Evolutionary conservation across 2,888 invertebrate species (phyloP), one percentile per base, ranked within the genome.

Genomic region (Platerodrilus igneus): DNA sequence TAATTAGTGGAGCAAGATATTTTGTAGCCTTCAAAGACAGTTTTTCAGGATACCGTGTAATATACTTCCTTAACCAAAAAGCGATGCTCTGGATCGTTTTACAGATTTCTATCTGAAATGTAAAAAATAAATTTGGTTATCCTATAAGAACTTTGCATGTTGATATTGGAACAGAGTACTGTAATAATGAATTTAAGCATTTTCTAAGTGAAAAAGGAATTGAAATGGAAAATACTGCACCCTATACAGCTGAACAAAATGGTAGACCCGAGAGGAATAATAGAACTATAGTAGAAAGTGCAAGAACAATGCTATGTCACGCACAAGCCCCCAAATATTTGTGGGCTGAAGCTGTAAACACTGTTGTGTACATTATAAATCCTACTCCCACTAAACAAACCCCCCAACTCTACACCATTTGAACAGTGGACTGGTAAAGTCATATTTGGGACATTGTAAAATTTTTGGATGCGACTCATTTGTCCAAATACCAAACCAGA

Each of bases 291-390:
- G 50, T 61, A 7, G 63, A 64, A 40, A 45, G 47, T 35, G 59
- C 63, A 5, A 43, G 57, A 26, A 39, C 60, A 3, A 59, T 64
- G 57, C 16, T 66, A n/a, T 42, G 47, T 9, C 40, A 51, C 8
- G 49, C 51, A 15, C 41, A 54, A 17, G 17, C 63, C 14, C 54
- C 54, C 1, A 37, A 47, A 15, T 16, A 38, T 8, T 45, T 62
- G 22, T 67, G 64, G 63, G 59, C 57, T 6, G 62, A 68, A 45
- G 65, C 62, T 9, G 57, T 60, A 2, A 52, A 51, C 16, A 59
- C 59, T 10, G 58, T 61, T 6, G 56, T 52, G 2, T 63, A 62
- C 38, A 25, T 60, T 7, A 34, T 58, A 2, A 66, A 66, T 36
- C 35, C 59, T 32, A 52, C 51, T n/a, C 20, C 45, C 5, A 44